Percentiles rank a stretch among this genome's conserved stretches.
phyloP scores from a whole-genome alignment of 2,113 vertebrate species.

The Daphoenositta chrysoptera region DNA sequence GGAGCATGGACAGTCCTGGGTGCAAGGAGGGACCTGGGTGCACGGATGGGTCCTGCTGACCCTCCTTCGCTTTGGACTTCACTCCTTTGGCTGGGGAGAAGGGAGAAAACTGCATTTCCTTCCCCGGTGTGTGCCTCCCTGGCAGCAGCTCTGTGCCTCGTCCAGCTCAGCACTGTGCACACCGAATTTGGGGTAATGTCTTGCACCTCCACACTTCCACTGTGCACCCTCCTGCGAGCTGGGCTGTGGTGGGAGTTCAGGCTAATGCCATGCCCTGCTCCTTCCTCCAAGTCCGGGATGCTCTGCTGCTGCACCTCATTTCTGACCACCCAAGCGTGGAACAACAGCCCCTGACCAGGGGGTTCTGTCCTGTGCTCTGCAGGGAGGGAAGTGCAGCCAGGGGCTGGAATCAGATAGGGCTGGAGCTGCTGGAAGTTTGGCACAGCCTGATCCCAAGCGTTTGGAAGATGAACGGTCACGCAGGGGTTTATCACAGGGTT shows the following conservation, averaged over 20 bases:
- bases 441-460: rapidly evolving
- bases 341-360: neutral
- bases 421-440: neutral
- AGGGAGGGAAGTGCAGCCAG: neutral
- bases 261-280: neutral
- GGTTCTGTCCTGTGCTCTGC: neutral
- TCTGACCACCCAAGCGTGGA: neutral
- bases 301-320: neutral
- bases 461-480: neutral
- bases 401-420: neutral
- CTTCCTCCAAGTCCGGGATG: neutral
- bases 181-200: rapidly evolving
- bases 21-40: neutral
- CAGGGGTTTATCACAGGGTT: neutral
- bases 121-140: rapidly evolving
- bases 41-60: rapidly evolving
- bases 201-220: neutral
- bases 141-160: neutral
- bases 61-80: neutral
- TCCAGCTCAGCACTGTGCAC: neutral
- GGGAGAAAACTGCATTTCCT: neutral
- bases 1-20: neutral
- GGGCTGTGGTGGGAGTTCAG: neutral
- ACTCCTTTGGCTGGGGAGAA: neutral
- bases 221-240: rapidly evolving